Percentiles rank a stretch among this genome's conserved stretches.
These are phyloP conservation scores for Tachina lurida DNA, from an alignment of 2,888 invertebrate genomes.

Conservation along the genomic window DNA sequence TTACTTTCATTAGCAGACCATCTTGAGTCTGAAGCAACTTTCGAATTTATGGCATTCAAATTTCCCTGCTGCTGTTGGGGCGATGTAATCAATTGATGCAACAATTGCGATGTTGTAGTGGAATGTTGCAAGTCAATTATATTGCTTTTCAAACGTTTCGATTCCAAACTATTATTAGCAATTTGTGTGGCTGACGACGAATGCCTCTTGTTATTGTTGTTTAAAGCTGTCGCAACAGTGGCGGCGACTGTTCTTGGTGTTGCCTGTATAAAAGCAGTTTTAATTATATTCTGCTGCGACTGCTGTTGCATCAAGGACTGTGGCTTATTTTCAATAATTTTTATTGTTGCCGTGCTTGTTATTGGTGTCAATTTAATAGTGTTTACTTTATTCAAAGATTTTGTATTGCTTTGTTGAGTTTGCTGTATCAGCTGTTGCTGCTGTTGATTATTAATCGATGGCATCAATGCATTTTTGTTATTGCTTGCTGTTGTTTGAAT, in stretches of 20 bases:
- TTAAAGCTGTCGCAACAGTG: slow-evolving; percentile 47
- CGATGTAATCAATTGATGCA: slow-evolving; percentile 86
- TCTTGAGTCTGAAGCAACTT: slow-evolving; percentile 26
- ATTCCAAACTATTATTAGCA: slow-evolving; percentile 74
- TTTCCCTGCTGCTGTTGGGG: slow-evolving; percentile 75
- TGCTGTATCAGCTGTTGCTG: slow-evolving; percentile 39
- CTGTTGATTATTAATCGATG: slow-evolving; percentile 57
- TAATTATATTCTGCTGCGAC: slow-evolving; percentile 64
- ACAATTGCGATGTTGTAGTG: slow-evolving; percentile 83
- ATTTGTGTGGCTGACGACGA: slow-evolving; percentile 73
- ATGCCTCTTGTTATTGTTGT: slow-evolving; percentile 77
- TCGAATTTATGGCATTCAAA: slow-evolving; percentile 45
- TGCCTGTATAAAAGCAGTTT: slow-evolving; percentile 68
- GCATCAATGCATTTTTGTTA: slow-evolving; percentile 77
- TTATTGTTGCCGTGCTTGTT: slow-evolving; percentile 77
- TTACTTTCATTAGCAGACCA: slow-evolving; percentile 56
- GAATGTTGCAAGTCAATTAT: slow-evolving; percentile 65
- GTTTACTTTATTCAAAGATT: slow-evolving; percentile 64
- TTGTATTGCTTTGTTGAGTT: slow-evolving; percentile 65
- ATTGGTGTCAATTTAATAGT: slow-evolving; percentile 71
- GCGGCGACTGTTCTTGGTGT: slow-evolving; percentile 72
- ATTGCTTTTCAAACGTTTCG: slow-evolving; percentile 79
- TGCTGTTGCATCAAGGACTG: slow-evolving; percentile 49
- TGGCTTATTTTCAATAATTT: slow-evolving; percentile 76
- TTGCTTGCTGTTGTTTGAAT: slow-evolving; percentile 80